These are phyloP conservation scores for Anableps anableps DNA, from an alignment of 2,797 vertebrate species.

Conservation along the genomic window DNA sequence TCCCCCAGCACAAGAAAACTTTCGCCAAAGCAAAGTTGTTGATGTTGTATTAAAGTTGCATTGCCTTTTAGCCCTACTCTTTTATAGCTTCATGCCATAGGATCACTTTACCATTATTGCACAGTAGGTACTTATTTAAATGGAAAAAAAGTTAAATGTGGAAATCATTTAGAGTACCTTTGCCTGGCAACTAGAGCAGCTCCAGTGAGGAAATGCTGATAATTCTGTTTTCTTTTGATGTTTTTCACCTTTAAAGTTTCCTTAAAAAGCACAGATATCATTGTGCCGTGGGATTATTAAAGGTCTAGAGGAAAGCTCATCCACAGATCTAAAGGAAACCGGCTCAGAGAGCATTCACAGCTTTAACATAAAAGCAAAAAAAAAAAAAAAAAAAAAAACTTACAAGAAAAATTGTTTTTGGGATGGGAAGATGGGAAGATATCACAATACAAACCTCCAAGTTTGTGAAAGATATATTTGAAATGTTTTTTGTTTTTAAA, in stretches of 20 bases:
- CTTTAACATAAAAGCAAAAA: slow-evolving; percentile 52
- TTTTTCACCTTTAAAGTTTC: slow-evolving; percentile 16
- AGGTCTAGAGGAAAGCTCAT: slow-evolving; percentile 36
- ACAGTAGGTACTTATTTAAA: slow-evolving; percentile 6
- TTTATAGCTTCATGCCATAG: neutral
- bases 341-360: slow-evolving; percentile 77
- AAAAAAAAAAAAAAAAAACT: neutral
- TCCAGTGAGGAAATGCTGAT: slow-evolving; percentile 46
- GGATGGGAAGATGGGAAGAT: neutral
- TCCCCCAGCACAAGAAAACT: slow-evolving; percentile 29
- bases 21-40: neutral
- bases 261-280: slow-evolving; percentile 58
- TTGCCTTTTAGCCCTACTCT: neutral
- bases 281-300: slow-evolving; percentile 46
- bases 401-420: neutral
- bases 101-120: slow-evolving; percentile 52
- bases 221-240: slow-evolving; percentile 1
- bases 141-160: neutral
- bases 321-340: slow-evolving; percentile 65
- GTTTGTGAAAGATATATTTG: neutral
- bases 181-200: slow-evolving; percentile 41
- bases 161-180: slow-evolving; percentile 3
- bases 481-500: neutral
- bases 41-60: neutral
- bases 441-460: neutral